Percentiles rank a stretch among this genome's conserved stretches.
These are phyloP conservation scores for Paralichthys olivaceus DNA, from an alignment of 2,113 vertebrate genomes.

Conservation along the genomic window DNA sequence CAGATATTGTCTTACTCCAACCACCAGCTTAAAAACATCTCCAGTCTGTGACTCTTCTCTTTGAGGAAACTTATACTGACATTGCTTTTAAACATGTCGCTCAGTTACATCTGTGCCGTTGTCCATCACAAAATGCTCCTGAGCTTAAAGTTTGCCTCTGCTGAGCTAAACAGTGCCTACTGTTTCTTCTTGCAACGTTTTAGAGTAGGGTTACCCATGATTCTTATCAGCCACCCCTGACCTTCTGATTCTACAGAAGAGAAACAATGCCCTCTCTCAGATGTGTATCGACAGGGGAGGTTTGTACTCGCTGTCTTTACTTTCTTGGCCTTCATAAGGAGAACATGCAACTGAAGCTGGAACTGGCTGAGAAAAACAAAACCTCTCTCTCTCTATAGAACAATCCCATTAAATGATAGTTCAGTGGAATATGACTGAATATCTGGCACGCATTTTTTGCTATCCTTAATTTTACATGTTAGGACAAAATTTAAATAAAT, in stretches of 20 bases:
- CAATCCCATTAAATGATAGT: not conserved
- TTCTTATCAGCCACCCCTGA: constrained; percentile 55
- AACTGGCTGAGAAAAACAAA: not conserved
- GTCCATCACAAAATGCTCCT: constrained; percentile 52
- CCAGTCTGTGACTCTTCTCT: not conserved
- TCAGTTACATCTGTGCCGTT: constrained; percentile 46
- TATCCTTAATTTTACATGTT: not conserved
- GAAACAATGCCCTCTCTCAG: constrained; percentile 51
- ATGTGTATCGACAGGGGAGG: constrained; percentile 31
- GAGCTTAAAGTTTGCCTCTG: constrained; percentile 23
- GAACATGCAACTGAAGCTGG: not conserved
- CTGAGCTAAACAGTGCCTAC: constrained; percentile 58
- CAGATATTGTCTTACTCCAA: constrained; percentile 39
- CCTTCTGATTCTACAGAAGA: constrained; percentile 27
- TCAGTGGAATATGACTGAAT: not conserved
- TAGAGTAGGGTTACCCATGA: constrained; percentile 40
- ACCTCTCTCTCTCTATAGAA: not conserved
- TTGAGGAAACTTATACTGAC: not conserved
- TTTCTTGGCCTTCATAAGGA: constrained; percentile 17
- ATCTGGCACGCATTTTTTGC: not conserved
- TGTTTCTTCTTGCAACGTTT: constrained; percentile 47
- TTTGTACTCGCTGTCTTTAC: constrained; percentile 18
- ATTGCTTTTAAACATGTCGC: no score
- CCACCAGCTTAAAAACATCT: constrained; percentile 3
- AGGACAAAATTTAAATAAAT: no score